phyloP scores from a whole-genome alignment of 1,140 invertebrate species.

The Drosophila sechellia region DNA sequence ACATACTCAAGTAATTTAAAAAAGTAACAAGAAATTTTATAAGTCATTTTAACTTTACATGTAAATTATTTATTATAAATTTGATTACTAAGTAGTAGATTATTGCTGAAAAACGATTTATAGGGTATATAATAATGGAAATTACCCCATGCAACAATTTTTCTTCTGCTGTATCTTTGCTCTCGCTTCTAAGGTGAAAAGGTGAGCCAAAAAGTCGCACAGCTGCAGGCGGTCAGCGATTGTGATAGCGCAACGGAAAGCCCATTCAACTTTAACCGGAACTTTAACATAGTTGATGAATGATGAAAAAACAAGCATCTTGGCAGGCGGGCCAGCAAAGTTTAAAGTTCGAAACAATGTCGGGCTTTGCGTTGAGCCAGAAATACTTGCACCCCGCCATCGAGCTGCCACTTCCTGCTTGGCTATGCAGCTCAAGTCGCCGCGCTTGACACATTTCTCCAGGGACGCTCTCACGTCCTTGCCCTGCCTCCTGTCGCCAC shows the following conservation, averaged over 20 bases:
- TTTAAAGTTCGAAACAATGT: constrained; percentile 64
- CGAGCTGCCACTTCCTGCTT: constrained; percentile 46
- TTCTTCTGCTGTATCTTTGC: constrained; percentile 15
- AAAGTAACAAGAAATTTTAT: too few relatives aligned
- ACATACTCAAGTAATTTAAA: too few relatives aligned
- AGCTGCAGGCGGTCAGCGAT: constrained; percentile 45
- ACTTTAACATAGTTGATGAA: constrained; percentile 63
- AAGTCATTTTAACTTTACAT: too few relatives aligned
- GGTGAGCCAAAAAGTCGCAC: constrained; percentile 48
- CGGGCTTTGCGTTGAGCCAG: constrained; percentile 18
- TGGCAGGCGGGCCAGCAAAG: constrained; percentile 19
- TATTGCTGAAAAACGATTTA: too few relatives aligned
- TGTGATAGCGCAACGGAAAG: constrained; percentile 5
- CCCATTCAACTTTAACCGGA: constrained; percentile 41
- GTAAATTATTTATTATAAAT: too few relatives aligned
- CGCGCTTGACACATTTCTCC: constrained; percentile 80
- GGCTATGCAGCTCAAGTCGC: constrained; percentile 77
- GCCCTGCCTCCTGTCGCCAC: constrained; percentile 4
- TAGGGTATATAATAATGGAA: background rate
- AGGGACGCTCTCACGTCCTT: constrained; percentile 65
- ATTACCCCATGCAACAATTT: background rate
- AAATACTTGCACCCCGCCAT: constrained; percentile 25
- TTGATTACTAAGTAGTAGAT: too few relatives aligned
- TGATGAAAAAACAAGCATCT: constrained; percentile 5
- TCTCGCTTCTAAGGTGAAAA: constrained; percentile 59